phyloP scores from a whole-genome alignment of 30 jellyfish, hydroid and myxozoan genomes.

The Pseudorhiza aurosa region DNA sequence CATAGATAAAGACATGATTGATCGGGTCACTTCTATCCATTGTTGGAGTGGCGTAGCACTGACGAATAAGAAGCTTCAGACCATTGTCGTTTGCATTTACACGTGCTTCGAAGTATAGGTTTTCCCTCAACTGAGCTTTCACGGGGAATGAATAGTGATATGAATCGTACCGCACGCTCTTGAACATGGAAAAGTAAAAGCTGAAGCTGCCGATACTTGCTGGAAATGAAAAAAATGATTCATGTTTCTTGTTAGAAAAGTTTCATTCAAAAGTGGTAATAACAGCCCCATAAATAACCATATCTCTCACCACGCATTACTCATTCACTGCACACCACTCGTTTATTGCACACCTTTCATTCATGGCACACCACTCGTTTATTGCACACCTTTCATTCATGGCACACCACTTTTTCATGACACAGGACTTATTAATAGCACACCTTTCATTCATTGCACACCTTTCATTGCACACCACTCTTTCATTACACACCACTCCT shows the following conservation, averaged over 20 bases:
- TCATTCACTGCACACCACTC: too few species aligned
- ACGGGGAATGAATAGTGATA: conserved; percentile 19
- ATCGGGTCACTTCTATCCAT: conserved; percentile 7
- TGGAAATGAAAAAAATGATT: background rate
- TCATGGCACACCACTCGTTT: too few species aligned
- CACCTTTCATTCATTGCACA: too few species aligned
- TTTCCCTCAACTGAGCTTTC: conserved; percentile 33
- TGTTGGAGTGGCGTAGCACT: conserved; percentile 25
- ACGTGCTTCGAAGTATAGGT: conserved; percentile 20
- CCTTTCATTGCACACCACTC: too few species aligned
- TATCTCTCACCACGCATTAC: too few species aligned
- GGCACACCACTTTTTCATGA: too few species aligned
- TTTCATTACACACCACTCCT: too few species aligned
- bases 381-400: too few species aligned
- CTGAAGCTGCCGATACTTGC: conserved; percentile 38
- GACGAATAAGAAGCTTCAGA: conserved; percentile 13
- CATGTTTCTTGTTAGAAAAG: background rate
- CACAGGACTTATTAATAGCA: too few species aligned
- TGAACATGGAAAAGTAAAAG: conserved; percentile 12
- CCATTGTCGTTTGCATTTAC: conserved; percentile 16
- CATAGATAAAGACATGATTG: conserved; percentile 6
- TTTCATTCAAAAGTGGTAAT: background rate
- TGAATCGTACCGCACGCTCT: background rate
- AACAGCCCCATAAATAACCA: background rate
- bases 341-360: too few species aligned